These are phyloP conservation scores for Altica lythri DNA, from an alignment of 2,888 invertebrate species.

Conservation along the genomic window DNA sequence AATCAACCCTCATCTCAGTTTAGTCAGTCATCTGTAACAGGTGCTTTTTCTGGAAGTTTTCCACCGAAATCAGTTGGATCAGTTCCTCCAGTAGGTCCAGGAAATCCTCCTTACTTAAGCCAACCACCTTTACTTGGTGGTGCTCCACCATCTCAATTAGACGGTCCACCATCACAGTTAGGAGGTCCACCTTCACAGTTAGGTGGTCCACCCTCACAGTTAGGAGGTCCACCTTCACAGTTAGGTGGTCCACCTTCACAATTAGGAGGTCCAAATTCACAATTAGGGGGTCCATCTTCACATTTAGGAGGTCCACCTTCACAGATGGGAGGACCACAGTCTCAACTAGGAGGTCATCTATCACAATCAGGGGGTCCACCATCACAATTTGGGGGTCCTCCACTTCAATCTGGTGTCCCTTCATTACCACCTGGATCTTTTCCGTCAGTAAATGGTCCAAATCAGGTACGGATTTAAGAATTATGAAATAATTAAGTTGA, in stretches of 20 bases:
- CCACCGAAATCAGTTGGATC: no score
- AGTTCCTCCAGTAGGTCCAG: no score
- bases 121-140: conserved; percentile 13
- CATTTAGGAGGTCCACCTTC: conserved; percentile 16
- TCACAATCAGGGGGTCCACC: conserved; percentile 22
- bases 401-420: neutral
- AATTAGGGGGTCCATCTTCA: conserved; percentile 1
- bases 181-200: neutral
- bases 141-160: conserved; percentile 3
- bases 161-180: neutral
- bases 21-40: conserved; percentile 17
- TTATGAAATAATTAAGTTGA: no score
- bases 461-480: no score
- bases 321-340: conserved; percentile 16
- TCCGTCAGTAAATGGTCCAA: conserved; percentile 10
- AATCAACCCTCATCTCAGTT: conserved; percentile 8
- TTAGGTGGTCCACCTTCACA: conserved; percentile 12
- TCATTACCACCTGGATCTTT: neutral
- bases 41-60: no score
- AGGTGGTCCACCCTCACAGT: conserved; percentile 6
- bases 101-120: conserved; percentile 43
- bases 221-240: conserved; percentile 15
- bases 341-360: conserved; percentile 24
- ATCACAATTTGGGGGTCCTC: conserved; percentile 6
- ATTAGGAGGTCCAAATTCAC: conserved; percentile 5